Conservation (phyloP, 2,888 invertebrate genomes). For the Heliconius ethilla region DNA sequence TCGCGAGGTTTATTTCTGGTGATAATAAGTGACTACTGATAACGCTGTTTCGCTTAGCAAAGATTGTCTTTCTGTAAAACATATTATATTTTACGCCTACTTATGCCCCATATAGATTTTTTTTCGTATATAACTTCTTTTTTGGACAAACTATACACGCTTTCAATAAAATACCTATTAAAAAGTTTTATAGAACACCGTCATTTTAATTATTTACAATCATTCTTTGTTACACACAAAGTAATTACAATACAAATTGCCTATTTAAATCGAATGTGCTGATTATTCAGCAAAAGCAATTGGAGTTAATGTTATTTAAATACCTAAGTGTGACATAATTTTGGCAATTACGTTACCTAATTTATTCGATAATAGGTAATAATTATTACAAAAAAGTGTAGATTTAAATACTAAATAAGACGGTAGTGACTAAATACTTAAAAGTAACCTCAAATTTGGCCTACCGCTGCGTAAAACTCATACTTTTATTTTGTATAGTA, state of each 20-base stretch:
- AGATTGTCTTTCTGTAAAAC: slow-evolving; percentile 11
- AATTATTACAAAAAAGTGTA: not conserved
- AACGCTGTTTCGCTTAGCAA: slow-evolving; percentile 29
- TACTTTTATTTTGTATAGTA: not conserved
- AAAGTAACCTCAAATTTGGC: not conserved
- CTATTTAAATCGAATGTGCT: slow-evolving; percentile 15
- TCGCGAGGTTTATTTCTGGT: slow-evolving; percentile 45
- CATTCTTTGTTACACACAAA: slow-evolving; percentile 14
- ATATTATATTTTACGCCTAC: slow-evolving; percentile 4
- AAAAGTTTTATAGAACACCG: not conserved
- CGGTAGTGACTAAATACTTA: not conserved
- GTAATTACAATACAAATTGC: slow-evolving; percentile 23
- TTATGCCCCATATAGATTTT: not conserved
- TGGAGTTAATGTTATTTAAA: not conserved
- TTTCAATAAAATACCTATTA: not conserved
- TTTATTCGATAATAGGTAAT: not conserved
- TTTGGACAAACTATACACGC: not conserved
- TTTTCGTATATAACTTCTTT: not conserved
- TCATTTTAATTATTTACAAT: slow-evolving; percentile 14
- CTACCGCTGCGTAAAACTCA: not conserved
- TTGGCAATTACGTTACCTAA: not conserved
- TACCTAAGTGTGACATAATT: slow-evolving; percentile 3
- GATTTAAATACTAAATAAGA: not conserved
- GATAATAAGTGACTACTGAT: slow-evolving; percentile 43
- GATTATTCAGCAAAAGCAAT: slow-evolving; percentile 1